phyloP scores from a whole-genome alignment of 2,888 invertebrate species.

The Elgonia sp. region DNA sequence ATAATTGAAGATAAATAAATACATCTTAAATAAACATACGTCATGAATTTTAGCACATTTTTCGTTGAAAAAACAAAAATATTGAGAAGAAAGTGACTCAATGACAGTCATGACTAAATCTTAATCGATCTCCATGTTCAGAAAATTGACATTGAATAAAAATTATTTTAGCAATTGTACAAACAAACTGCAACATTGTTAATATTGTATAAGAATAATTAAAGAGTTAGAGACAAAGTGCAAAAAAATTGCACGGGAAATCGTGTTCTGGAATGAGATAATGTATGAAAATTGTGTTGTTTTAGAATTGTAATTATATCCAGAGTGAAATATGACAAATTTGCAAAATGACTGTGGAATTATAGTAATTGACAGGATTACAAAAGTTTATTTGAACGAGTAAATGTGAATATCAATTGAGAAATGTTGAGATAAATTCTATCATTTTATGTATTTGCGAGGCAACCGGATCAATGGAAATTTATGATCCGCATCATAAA shows the following conservation, averaged over 20 bases:
- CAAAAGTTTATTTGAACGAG: too few species aligned
- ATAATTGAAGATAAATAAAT: not conserved
- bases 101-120: conserved; percentile 12
- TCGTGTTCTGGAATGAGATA: conserved; percentile 17
- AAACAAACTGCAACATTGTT: not conserved
- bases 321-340: not conserved
- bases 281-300: not conserved
- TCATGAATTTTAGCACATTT: conserved; percentile 11
- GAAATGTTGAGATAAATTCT: not conserved
- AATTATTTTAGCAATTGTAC: conserved; percentile 31
- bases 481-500: conserved; percentile 10
- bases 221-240: conserved; percentile 22
- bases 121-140: conserved; percentile 30
- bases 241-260: not conserved
- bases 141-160: conserved; percentile 8
- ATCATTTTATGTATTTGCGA: not conserved
- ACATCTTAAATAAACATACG: not conserved
- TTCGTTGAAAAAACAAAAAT: conserved; percentile 15
- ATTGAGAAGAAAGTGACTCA: conserved; percentile 32
- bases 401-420: not conserved
- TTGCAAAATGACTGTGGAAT: not conserved
- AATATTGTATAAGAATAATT: conserved; percentile 32
- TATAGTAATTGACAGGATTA: not conserved
- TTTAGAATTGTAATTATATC: not conserved
- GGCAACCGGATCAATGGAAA: not conserved